Conservation (phyloP, 2,888 invertebrate genomes). For the Frankliniella intonsa region DNA sequence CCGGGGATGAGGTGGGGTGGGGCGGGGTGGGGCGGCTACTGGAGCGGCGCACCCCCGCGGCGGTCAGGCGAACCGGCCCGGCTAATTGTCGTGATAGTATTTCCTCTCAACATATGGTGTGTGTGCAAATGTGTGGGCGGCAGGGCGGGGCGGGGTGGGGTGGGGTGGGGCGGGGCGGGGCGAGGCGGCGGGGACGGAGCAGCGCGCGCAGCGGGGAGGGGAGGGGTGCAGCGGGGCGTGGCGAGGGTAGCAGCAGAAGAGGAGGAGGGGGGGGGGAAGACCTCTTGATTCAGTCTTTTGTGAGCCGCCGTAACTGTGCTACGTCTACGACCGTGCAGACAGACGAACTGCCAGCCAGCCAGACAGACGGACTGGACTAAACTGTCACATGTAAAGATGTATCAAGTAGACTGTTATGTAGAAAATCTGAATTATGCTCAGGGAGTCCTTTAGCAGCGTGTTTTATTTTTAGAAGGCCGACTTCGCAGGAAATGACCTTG, state of each 20-base stretch:
- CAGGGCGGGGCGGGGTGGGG: not conserved
- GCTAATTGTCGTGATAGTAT: slow-evolving; percentile 25
- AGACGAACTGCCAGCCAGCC: too few species aligned
- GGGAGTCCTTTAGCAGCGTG: not conserved
- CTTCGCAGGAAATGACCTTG: too few species aligned
- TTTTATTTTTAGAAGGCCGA: too few species aligned
- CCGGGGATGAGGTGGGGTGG: not conserved
- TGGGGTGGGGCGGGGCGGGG: not conserved
- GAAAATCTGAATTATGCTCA: not conserved
- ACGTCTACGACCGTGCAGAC: too few species aligned
- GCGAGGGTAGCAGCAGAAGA: not conserved
- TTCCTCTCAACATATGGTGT: slow-evolving; percentile 25
- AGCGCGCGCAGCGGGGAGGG: not conserved
- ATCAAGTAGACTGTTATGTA: too few species aligned
- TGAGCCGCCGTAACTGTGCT: too few species aligned
- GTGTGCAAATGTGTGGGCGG: slow-evolving; percentile 22
- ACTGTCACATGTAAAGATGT: too few species aligned
- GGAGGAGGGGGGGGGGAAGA: not conserved
- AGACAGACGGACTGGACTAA: too few species aligned
- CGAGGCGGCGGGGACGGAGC: not conserved
- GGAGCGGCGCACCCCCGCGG: not conserved
- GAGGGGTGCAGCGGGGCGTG: not conserved
- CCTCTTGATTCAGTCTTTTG: too few species aligned
- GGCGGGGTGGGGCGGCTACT: not conserved
- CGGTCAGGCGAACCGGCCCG: slow-evolving; percentile 18